Conservation (phyloP, 2,113 vertebrate genomes). For the Chaetorhynchus papuensis region DNA sequence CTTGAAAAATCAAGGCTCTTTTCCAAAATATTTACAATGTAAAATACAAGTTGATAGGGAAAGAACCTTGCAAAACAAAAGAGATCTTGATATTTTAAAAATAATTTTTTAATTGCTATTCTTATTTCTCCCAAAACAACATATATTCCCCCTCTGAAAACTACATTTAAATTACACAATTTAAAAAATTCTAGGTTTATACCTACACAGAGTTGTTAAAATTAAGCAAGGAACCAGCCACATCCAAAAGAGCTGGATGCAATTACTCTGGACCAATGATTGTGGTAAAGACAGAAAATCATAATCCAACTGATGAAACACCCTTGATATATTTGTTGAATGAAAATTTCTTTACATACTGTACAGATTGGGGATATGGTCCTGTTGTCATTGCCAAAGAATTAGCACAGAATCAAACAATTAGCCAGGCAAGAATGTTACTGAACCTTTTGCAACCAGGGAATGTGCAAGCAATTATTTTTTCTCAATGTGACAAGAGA, state of each 20-base stretch:
- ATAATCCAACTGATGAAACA: background rate
- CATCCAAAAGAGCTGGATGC: background rate
- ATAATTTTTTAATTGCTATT: background rate
- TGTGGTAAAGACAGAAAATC: background rate
- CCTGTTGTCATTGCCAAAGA: background rate
- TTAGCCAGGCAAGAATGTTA: background rate
- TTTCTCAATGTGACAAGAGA: conserved; percentile 10
- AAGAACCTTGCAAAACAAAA: background rate
- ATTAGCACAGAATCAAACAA: conserved; percentile 13
- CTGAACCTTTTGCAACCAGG: background rate
- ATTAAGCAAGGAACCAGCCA: background rate
- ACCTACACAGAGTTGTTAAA: background rate
- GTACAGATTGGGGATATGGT: background rate
- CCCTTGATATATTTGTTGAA: background rate
- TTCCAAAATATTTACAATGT: background rate
- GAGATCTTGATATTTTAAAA: background rate
- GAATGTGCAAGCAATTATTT: conserved; percentile 31
- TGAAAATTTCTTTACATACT: background rate
- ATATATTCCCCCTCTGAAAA: background rate
- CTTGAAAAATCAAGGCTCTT: background rate
- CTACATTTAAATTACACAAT: background rate
- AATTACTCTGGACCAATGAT: background rate
- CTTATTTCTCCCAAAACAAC: background rate
- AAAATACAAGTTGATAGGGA: background rate
- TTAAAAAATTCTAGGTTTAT: background rate